phyloP scores from a whole-genome alignment of 2,888 invertebrate genomes.

The Andricus curvator region DNA sequence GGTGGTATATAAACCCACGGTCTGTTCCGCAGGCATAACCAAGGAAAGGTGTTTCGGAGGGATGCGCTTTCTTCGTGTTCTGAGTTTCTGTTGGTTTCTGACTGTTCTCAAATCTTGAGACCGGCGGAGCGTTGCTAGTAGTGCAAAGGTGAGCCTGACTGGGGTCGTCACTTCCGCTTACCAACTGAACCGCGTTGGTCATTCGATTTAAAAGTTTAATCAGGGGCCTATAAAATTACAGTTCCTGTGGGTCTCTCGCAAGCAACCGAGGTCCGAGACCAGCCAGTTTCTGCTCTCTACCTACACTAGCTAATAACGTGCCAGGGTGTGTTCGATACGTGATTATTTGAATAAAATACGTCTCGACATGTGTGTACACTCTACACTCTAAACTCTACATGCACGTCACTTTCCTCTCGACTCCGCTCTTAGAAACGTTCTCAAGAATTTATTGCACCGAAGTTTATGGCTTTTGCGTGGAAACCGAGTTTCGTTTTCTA shows the following conservation, averaged over 20 bases:
- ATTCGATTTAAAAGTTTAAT: slow-evolving; percentile 78
- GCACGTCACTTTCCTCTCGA: slow-evolving; percentile 31
- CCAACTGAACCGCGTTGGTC: slow-evolving; percentile 74
- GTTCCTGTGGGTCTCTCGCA: slow-evolving; percentile 55
- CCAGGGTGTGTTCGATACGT: slow-evolving; percentile 35
- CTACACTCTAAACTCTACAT: background rate
- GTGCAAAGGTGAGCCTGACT: slow-evolving; percentile 77
- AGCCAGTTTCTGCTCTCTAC: slow-evolving; percentile 22
- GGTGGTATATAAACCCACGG: slow-evolving; percentile 34
- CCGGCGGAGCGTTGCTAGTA: slow-evolving; percentile 75
- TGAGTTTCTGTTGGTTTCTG: background rate
- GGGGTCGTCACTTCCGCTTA: slow-evolving; percentile 77
- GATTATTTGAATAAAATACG: slow-evolving; percentile 40
- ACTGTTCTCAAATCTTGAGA: slow-evolving; percentile 53
- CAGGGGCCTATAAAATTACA: slow-evolving; percentile 76
- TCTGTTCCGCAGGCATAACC: slow-evolving; percentile 52
- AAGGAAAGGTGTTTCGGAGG: slow-evolving; percentile 45
- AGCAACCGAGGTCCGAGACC: slow-evolving; percentile 1
- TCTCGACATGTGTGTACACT: slow-evolving; percentile 27
- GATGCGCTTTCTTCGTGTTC: slow-evolving; percentile 54
- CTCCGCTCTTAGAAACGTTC: slow-evolving; percentile 34
- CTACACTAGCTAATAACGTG: slow-evolving; percentile 36
- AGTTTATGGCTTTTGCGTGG: slow-evolving; percentile 39
- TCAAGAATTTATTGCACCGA: slow-evolving; percentile 28
- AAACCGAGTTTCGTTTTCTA: slow-evolving; percentile 29